These are phyloP conservation scores for Nesospiza acunhae DNA, from an alignment of 2,113 vertebrate genomes.

Conservation along the genomic window DNA sequence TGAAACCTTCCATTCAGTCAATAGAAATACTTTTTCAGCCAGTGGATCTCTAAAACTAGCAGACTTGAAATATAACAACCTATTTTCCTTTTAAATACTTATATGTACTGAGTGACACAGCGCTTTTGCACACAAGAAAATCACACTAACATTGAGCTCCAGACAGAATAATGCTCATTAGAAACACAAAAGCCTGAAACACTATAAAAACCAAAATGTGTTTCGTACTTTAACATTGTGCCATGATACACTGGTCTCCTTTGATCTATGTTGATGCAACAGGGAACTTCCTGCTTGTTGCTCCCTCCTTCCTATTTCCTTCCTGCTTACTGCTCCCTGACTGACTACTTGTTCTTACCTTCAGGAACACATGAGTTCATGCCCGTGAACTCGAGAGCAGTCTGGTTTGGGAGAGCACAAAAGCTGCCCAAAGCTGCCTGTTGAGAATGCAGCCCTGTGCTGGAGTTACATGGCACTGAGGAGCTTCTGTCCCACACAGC, in stretches of 20 bases:
- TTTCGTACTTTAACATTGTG: background rate
- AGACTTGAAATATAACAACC: background rate
- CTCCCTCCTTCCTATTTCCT: background rate
- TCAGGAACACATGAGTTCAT: background rate
- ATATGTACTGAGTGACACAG: background rate
- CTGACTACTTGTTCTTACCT: background rate
- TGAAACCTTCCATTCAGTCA: background rate
- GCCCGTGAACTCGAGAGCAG: background rate
- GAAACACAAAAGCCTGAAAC: background rate
- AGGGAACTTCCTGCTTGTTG: background rate
- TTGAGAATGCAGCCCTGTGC: background rate
- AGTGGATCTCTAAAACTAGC: background rate
- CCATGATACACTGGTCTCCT: background rate
- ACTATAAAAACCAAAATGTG: fast-evolving
- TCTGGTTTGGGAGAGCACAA: background rate
- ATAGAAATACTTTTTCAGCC: background rate
- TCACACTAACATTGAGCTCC: background rate
- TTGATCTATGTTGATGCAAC: background rate
- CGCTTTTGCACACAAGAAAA: background rate
- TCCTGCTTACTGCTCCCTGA: background rate
- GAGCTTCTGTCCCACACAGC: background rate
- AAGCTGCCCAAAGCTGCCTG: background rate
- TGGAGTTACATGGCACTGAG: background rate
- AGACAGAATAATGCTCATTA: background rate
- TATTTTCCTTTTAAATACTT: background rate